Percentiles rank a stretch among this genome's conserved stretches.
Conservation (phyloP, 2,797 vertebrate species). For the Tadarida brasiliensis region DNA sequence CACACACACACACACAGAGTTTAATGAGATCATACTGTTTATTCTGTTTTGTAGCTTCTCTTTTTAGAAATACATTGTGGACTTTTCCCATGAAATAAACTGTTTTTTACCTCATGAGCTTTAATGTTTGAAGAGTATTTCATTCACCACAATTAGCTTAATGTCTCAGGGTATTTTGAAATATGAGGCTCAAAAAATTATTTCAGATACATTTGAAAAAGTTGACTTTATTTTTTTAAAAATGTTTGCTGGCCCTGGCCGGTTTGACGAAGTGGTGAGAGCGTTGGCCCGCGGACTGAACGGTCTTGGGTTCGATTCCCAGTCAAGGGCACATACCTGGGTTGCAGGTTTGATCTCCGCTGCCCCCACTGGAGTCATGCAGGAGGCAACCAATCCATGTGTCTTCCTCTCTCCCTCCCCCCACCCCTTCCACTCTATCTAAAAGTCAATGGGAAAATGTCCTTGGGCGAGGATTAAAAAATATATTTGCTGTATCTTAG, state of each 20-base stretch:
- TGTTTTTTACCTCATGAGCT: not conserved
- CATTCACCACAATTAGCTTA: not conserved
- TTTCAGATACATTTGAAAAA: slow-evolving; percentile 11
- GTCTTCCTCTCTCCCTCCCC: no score
- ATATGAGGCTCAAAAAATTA: not conserved
- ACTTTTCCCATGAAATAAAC: not conserved
- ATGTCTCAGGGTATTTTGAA: not conserved
- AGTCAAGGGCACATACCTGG: no score
- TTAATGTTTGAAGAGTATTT: not conserved
- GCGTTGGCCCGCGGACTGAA: no score
- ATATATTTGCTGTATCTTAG: slow-evolving; percentile 10
- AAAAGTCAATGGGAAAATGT: no score
- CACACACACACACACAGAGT: not conserved
- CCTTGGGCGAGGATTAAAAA: no score
- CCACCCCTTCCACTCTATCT: no score
- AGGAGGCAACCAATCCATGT: no score
- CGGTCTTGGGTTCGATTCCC: no score
- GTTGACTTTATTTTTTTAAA: not conserved
- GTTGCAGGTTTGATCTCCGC: no score
- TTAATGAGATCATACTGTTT: not conserved
- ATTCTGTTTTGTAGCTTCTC: not conserved
- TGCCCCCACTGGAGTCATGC: no score
- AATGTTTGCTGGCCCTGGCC: not conserved
- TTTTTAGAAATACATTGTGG: not conserved
- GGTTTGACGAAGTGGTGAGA: no score